phyloP scores from a whole-genome alignment of 1,140 invertebrate species.

The Drosophila carrolli region DNA sequence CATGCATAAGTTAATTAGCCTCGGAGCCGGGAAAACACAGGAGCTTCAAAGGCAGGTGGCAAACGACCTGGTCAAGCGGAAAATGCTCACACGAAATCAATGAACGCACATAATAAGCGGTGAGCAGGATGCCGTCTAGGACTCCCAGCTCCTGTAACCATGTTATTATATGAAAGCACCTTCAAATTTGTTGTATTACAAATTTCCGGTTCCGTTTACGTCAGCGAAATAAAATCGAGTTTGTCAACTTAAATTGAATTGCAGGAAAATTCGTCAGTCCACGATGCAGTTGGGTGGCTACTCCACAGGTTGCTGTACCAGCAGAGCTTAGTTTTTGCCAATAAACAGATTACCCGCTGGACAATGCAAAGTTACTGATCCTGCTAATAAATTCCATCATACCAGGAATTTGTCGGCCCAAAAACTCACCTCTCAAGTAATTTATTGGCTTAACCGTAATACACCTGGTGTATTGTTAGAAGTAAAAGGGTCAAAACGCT shows the following conservation, averaged over 20 bases:
- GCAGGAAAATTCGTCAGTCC: too few relatives aligned
- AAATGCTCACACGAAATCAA: constrained; percentile 1
- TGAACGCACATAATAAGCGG: constrained; percentile 1
- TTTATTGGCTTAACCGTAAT: too few relatives aligned
- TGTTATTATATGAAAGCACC: background rate
- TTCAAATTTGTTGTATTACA: constrained; percentile 1
- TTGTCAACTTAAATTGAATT: background rate
- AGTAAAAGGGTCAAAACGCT: too few relatives aligned
- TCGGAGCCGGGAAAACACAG: background rate
- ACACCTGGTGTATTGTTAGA: too few relatives aligned
- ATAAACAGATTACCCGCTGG: too few relatives aligned
- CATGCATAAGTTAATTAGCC: constrained; percentile 26
- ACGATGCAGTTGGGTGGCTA: too few relatives aligned
- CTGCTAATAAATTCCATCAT: background rate
- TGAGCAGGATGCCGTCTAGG: constrained; percentile 2
- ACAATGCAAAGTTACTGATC: background rate
- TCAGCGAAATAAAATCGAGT: constrained; percentile 1
- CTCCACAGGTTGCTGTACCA: too few relatives aligned
- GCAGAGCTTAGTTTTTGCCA: too few relatives aligned
- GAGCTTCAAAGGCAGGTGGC: background rate
- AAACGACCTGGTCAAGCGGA: background rate
- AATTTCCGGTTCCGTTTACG: constrained; percentile 2
- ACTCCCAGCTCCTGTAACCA: background rate
- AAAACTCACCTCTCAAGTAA: too few relatives aligned
- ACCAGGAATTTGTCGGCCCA: background rate